These are phyloP conservation scores for Oxytorus armatus DNA, from an alignment of 2,888 invertebrate species.

Conservation along the genomic window DNA sequence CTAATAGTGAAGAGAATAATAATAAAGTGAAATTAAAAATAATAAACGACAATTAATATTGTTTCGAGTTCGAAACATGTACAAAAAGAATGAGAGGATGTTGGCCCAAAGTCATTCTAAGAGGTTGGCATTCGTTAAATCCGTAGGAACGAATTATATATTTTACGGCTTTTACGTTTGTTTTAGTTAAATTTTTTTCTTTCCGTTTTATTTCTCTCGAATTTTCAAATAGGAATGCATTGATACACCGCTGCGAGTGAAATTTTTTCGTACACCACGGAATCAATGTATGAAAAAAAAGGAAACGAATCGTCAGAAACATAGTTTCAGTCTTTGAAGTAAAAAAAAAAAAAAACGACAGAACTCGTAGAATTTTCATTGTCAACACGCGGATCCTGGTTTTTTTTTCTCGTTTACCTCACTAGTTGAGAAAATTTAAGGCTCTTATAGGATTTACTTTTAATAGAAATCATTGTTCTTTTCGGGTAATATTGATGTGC, in stretches of 20 bases:
- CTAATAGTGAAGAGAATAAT: conserved; percentile 9
- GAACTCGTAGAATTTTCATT: background rate
- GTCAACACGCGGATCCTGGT: background rate
- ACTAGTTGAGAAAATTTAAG: conserved; percentile 33
- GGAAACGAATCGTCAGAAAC: no score
- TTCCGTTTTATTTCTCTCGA: conserved; percentile 15
- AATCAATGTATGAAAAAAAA: no score
- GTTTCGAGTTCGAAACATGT: conserved; percentile 62
- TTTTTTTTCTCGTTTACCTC: conserved; percentile 27
- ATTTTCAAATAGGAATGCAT: background rate
- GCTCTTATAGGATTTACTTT: conserved; percentile 54
- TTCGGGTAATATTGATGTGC: conserved; percentile 66
- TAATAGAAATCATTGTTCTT: conserved; percentile 64
- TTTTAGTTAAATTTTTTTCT: conserved; percentile 20
- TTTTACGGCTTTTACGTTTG: conserved; percentile 32
- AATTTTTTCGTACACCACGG: conserved; percentile 2
- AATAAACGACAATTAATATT: conserved; percentile 38
- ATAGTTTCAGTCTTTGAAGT: no score
- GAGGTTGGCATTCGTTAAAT: conserved; percentile 35
- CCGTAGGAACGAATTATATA: conserved; percentile 33
- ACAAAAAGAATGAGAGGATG: conserved; percentile 54
- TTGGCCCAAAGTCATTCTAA: conserved; percentile 44
- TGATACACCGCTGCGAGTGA: background rate
- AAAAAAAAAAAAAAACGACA: background rate
- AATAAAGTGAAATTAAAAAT: conserved; percentile 3